Conservation (phyloP, 2,888 invertebrate genomes). For the Itoplectis maculator region DNA sequence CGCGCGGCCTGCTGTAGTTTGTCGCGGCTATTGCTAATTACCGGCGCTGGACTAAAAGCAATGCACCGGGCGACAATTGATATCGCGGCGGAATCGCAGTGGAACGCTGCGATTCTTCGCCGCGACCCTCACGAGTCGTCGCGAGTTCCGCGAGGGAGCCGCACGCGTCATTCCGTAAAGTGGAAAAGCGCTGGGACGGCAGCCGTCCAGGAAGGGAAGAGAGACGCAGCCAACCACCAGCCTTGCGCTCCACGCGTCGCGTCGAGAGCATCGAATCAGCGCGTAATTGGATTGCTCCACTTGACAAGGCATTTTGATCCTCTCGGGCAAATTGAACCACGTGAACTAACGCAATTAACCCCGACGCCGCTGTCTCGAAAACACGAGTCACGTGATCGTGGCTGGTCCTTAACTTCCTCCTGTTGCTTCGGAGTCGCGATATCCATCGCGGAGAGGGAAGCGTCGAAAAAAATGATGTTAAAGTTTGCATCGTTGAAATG, state of each 20-base stretch:
- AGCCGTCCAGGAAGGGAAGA: slow-evolving; percentile 28
- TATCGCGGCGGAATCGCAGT: neutral
- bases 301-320: slow-evolving; percentile 82
- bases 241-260: slow-evolving; percentile 57
- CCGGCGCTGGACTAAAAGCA: neutral
- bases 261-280: slow-evolving; percentile 79
- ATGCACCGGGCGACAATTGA: neutral
- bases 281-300: slow-evolving; percentile 83
- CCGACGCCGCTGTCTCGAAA: slow-evolving; percentile 58
- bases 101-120: slow-evolving; percentile 20
- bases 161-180: slow-evolving; percentile 15
- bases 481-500: too few species aligned
- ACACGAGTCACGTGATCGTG: slow-evolving; percentile 46
- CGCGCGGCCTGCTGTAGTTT: neutral
- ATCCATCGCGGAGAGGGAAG: neutral
- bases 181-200: slow-evolving; percentile 21
- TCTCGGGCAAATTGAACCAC: slow-evolving; percentile 80
- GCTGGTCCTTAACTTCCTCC: slow-evolving; percentile 1
- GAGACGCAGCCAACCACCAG: too few species aligned
- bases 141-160: neutral
- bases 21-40: neutral
- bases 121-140: neutral
- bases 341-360: slow-evolving; percentile 77
- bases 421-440: neutral
- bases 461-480: too few species aligned